phyloP scores from a whole-genome alignment of 2,888 invertebrate species.

The Diplazon laetatorius region DNA sequence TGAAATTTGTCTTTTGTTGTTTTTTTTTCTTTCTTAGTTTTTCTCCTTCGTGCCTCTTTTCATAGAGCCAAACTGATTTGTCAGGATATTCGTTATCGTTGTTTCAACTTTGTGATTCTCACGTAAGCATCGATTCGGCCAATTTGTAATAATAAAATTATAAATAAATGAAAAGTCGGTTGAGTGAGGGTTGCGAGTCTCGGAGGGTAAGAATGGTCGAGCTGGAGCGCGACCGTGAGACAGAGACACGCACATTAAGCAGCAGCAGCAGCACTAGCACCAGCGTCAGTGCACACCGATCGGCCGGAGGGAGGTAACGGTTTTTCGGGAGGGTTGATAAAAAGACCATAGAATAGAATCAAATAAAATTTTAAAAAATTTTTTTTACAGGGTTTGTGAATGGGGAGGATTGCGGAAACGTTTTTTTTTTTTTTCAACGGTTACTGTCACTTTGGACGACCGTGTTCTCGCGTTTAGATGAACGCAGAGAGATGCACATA shows the following conservation, averaged over 20 bases:
- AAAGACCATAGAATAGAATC: too few relatives aligned
- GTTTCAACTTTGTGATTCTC: too few relatives aligned
- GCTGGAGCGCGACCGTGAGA: not conserved
- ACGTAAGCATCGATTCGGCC: too few relatives aligned
- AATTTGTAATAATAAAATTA: too few relatives aligned
- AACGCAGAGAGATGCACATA: constrained; percentile 41
- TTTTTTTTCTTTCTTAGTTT: too few relatives aligned
- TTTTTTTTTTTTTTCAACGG: constrained; percentile 61
- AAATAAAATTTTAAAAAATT: too few relatives aligned
- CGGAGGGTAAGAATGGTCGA: not conserved
- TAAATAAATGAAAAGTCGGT: too few relatives aligned
- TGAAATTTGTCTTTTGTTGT: too few relatives aligned
- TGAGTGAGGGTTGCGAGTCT: constrained; percentile 1
- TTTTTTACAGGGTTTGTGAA: too few relatives aligned
- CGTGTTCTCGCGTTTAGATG: constrained; percentile 40
- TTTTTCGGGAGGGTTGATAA: not conserved
- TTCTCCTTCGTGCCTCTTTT: constrained; percentile 62
- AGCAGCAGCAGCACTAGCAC: constrained; percentile 17
- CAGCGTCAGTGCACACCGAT: constrained; percentile 5
- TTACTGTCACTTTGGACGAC: constrained; percentile 34
- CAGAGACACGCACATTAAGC: constrained; percentile 15
- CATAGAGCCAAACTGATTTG: constrained; percentile 53
- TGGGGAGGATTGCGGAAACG: constrained; percentile 54
- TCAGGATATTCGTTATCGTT: constrained; percentile 15
- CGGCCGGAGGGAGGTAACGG: constrained; percentile 1